These are phyloP conservation scores for Dermatemys mawii DNA, from an alignment of 2,113 vertebrate species.

Conservation along the genomic window DNA sequence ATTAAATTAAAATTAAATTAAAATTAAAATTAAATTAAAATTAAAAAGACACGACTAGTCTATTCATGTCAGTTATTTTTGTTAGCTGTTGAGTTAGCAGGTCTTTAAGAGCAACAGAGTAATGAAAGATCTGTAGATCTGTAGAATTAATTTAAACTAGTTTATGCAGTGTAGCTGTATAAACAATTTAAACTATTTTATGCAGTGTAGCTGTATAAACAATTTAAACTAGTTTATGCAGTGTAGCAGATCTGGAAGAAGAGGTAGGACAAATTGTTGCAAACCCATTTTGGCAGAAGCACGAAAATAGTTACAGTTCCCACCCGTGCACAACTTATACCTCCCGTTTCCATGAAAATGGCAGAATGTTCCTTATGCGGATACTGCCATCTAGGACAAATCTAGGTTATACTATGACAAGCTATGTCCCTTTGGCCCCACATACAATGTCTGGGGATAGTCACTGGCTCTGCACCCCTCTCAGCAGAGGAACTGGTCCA, in stretches of 20 bases:
- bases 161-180: too few species aligned
- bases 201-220: too few species aligned
- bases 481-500: not conserved
- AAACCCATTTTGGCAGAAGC: not conserved
- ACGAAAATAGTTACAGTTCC: not conserved
- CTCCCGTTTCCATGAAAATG: not conserved
- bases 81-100: not conserved
- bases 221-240: not conserved
- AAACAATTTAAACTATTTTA: too few species aligned
- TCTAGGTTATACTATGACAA: not conserved
- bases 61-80: not conserved
- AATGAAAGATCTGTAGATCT: not conserved
- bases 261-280: not conserved
- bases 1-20: too few species aligned
- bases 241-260: not conserved
- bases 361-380: too few species aligned
- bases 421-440: not conserved
- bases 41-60: not conserved
- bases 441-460: not conserved
- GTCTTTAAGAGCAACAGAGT: not conserved
- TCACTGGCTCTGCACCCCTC: not conserved
- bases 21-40: too few species aligned
- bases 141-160: too few species aligned
- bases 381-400: not conserved
- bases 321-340: not conserved